Conservation (phyloP, 2,113 vertebrate genomes). For the Myodes glareolus region DNA sequence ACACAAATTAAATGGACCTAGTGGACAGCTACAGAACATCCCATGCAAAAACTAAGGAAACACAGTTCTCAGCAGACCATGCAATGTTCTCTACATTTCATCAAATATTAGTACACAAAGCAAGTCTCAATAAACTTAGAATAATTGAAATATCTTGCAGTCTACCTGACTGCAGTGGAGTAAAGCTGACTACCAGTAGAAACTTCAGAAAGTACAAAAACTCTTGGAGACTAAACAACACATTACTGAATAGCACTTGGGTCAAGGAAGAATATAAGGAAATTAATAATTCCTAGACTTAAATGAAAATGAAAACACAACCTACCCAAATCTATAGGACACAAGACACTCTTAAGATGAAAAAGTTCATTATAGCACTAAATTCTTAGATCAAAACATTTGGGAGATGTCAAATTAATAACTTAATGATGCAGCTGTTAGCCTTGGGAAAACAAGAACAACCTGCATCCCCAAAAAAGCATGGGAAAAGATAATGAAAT, state of each 20-base stretch:
- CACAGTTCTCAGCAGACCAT: background rate
- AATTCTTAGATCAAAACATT: background rate
- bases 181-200: background rate
- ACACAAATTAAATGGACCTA: background rate
- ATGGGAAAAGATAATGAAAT: background rate
- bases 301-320: background rate
- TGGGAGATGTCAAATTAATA: background rate
- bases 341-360: background rate
- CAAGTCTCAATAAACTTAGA: background rate
- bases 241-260: background rate
- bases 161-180: background rate
- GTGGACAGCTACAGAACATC: background rate
- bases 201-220: background rate
- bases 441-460: background rate
- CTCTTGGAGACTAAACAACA: background rate
- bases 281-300: background rate
- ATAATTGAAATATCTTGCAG: background rate
- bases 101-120: background rate
- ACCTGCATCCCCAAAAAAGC: background rate
- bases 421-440: background rate
- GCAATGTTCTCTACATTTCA: background rate
- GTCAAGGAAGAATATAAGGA: background rate
- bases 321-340: background rate
- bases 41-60: background rate
- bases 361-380: background rate